Evolutionary conservation across 1,140 invertebrate genomes (phyloP).

Genomic region (Drosophila serrata): DNA sequence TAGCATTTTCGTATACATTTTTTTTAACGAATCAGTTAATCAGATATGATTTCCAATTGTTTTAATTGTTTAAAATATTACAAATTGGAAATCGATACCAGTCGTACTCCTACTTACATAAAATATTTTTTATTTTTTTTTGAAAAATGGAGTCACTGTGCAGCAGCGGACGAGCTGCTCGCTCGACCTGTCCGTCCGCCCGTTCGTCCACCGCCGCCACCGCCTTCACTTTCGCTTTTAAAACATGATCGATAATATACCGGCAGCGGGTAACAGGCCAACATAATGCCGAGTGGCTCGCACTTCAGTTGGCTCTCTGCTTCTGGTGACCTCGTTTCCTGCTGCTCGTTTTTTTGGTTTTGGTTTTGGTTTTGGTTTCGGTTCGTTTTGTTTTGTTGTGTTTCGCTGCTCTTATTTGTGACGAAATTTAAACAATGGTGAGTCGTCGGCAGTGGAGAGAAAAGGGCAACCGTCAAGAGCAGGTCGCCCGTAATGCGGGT

Average conservation of each 20-base stretch:
- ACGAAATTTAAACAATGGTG: slow-evolving; percentile 56
- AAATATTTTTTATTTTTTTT: not conserved
- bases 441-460: slow-evolving; percentile 5
- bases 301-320: slow-evolving; percentile 34
- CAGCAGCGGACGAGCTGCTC: not conserved
- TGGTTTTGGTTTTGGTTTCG: slow-evolving; percentile 26
- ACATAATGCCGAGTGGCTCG: slow-evolving; percentile 42
- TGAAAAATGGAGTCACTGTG: slow-evolving; percentile 1
- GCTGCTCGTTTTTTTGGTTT: slow-evolving; percentile 16
- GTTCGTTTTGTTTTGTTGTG: slow-evolving; percentile 26
- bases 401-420: slow-evolving; percentile 35
- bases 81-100: too few species aligned
- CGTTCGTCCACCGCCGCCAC: not conserved
- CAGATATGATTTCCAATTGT: too few species aligned
- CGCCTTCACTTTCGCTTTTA: slow-evolving; percentile 72
- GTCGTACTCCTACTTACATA: not conserved
- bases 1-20: too few species aligned
- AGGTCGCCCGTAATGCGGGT: slow-evolving; percentile 6
- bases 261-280: slow-evolving; percentile 70
- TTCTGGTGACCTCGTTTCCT: slow-evolving; percentile 60
- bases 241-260: slow-evolving; percentile 81
- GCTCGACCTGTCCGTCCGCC: slow-evolving; percentile 1
- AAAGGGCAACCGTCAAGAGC: slow-evolving; percentile 10
- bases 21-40: too few species aligned
- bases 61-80: too few species aligned